Base-by-base conservation (phyloP, 2,888 invertebrate species). In the Gymnocheta viridis region DNA sequence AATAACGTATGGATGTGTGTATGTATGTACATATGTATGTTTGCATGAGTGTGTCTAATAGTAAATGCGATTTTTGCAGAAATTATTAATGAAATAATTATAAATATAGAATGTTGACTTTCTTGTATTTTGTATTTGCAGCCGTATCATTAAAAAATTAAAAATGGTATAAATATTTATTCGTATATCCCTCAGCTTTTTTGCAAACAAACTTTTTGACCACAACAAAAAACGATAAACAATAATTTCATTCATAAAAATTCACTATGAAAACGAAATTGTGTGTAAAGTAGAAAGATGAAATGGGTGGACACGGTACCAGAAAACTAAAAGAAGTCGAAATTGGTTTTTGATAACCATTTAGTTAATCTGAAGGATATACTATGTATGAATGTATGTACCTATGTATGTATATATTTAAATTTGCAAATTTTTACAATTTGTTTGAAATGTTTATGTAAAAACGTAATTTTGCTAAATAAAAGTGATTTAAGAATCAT, bases 231-330 rank as follows among this genome's bases (percentile, higher is more conserved):
- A 62, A 41, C 2, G n/a, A 29, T 41, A 41, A 54, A 44, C 9
- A 64, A 73, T 47, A 58, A 49, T 22, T 76, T 76, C 74, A 76
- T 76, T 76, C 74, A 76, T 76, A 76, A 64, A 64, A 73, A 35
- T 60, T 17, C 17, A 29, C 54, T 29, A 64, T 22, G 29, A 72
- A 19, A 58, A 22, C 4, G 17, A 24, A 38, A 60, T 4, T 9
- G 32, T 9, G 4, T 22, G 24, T 7, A 22, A 17, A 17, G 4
- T 24, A 2, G 22, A 12, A 9, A 22, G 4, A 17, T 2, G 14
- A 12, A 17, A 17, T 24, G 49, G 14, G 24, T 6, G 32, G 2
- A 17, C 19, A 17, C 2, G 19, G 19, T 14, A 38, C 3, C 5
- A 60, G 22, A 38, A 60, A 27, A n/a, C 17, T 24, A 38, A 41